Base-by-base conservation (phyloP, 1,140 invertebrate species). In the Phthorimaea operculella region DNA sequence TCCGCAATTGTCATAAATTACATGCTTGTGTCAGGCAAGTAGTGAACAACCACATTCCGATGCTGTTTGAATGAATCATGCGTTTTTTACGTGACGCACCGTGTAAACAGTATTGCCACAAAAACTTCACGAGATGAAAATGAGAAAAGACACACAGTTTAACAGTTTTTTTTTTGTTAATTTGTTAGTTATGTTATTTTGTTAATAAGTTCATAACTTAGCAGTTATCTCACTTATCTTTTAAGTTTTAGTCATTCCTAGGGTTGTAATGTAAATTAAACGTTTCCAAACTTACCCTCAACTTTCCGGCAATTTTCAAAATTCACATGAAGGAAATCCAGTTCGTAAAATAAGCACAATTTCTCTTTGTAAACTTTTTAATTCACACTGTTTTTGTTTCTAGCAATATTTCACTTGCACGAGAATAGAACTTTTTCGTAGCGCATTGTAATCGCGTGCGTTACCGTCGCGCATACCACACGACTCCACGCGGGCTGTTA, bases 371-470 rank as follows among this genome's bases (percentile, higher is more conserved):
- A 56, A 51, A 72, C 61, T 59, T 70, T 65, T 28, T 52, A 55
- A 63, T 77, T 76, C 74, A 71, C 77, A 79, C 72, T 75, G 68
- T 79, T 79, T 28, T 79, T 75, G 66, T 62, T 62, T 68, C 39
- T 70, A 65, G 62, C 69, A 66, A 54, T 64, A 70, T 60, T 61
- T 56, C 68, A 78, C 76, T 68, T 56, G 65, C 68, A 70, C 70
- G 68, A 63, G 69, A 79, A 74, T 63, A 54, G 55, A 64, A 54
- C 54, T 65, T 74, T 76, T 79, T 80, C 68, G 70, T 69, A 59
- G 58, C 57, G 57, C 70, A 78, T 78, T 69, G 65, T 70, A 58
- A 54, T 55, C 58, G 57, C 67, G 74, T 66, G 59, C 63, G 60
- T 68, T 70, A 76, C 62, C 59, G 66, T 36, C 58, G 64, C 61